These are phyloP conservation scores for Misgurnus anguillicaudatus DNA, from an alignment of 2,113 vertebrate species.

Conservation along the genomic window DNA sequence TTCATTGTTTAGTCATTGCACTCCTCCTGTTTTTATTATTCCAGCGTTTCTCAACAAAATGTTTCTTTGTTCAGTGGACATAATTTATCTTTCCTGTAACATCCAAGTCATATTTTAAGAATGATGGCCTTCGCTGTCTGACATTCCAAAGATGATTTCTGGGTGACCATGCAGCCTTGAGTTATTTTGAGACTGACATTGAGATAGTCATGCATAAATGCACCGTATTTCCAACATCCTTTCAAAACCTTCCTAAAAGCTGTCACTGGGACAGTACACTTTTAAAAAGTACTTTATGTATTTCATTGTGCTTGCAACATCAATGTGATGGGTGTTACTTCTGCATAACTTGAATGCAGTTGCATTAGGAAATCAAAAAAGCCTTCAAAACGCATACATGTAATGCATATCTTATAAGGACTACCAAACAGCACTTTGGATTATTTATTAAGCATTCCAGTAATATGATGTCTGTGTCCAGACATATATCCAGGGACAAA, in stretches of 20 bases:
- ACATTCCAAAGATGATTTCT: constrained; percentile 24
- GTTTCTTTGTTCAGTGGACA: neutral
- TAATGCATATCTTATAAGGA: neutral
- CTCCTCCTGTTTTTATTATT: neutral
- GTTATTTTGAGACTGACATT: neutral
- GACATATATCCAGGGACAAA: constrained; percentile 46
- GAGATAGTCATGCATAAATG: neutral
- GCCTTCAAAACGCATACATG: too few species aligned
- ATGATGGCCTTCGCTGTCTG: neutral
- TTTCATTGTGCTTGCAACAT: too few species aligned
- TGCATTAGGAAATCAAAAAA: too few species aligned
- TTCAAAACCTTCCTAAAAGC: neutral
- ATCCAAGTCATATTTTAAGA: constrained; percentile 31
- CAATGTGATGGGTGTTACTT: too few species aligned
- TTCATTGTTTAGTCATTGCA: neutral
- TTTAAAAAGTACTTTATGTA: too few species aligned
- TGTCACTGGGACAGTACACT: too few species aligned
- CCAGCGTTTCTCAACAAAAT: neutral
- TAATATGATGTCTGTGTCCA: constrained; percentile 58
- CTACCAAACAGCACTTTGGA: constrained; percentile 48
- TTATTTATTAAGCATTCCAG: constrained; percentile 53
- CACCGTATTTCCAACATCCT: neutral
- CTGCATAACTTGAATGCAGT: too few species aligned
- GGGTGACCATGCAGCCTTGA: neutral
- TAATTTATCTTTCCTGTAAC: constrained; percentile 3